Evolutionary conservation across 2,797 vertebrate genomes (phyloP), one percentile per base, ranked within the genome.

Genomic region (Gorsachius magnificus): DNA sequence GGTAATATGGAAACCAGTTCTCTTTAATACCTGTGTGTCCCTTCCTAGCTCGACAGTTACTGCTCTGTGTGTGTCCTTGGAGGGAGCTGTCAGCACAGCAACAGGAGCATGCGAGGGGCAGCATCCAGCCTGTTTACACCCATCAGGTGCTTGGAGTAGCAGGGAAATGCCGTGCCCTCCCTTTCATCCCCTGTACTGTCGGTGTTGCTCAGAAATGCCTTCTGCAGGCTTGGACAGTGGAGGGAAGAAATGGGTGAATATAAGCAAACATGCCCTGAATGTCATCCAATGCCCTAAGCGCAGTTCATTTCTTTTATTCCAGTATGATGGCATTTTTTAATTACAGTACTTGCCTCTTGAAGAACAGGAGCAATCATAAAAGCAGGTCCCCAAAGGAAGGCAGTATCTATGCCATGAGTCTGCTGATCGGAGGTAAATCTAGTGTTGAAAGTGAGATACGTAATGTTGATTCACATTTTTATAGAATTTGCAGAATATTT

Each of bases 381-480:
- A 72, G 96, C 96, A 43, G 96, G 54, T 61, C 95, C 97, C 97
- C 97, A 97, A 36, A 97, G 96, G 89, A 97, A 98, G 66, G 96
- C 95, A 45, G 81, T 96, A 46, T 97, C 96, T 87, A 96, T 93
- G 86, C 87, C 95, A 83, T 94, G 97, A 89, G 95, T 94, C 91
- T 95, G 69, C 53, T 75, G 75, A 92, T 97, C 94, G 15, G 94
- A 93, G 25, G 96, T 95, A 89, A 98, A 97, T 79, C 96, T 97
- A 38, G 38, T 45, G 72, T 86, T 89, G 72, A 87, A 96, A 92
- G 53, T 10, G 9, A 91, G 84, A 93, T 45, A 72, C 0, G 5
- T 6, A 60, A 18, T 20, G 13, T 92, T 93, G 95, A 71, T 64
- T 92, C 72, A 83, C 33, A 16, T 85, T 66, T 88, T 58, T 51